Evolutionary conservation across 2,888 invertebrate genomes (phyloP), one percentile per base, ranked within the genome.

Genomic region (Pimpla rufipes): DNA sequence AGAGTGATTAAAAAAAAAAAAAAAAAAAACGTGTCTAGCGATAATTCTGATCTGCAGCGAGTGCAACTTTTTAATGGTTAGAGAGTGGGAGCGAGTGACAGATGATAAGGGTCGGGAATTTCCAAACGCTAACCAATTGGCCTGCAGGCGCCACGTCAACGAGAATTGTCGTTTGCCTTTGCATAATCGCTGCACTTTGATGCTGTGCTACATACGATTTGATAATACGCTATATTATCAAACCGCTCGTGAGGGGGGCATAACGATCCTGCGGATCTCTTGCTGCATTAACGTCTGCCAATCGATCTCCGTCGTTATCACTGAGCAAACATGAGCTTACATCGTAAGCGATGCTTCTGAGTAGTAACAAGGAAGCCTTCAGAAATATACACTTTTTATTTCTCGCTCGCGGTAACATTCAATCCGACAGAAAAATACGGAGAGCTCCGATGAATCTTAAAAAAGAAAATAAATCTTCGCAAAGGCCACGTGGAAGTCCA

Each of bases 341-440:
- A 42, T 10, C 6, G 29, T 10, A 16, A 29, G 11, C 18, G 71
- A 35, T 52, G 40, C n/a, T 80, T 70, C 62, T 50, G 35, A 52
- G 74, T 74, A 42, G 50, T 18, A 68, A 68, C 16, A n/a, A 52
- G 70, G 78, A 78, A 78, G 40, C 62, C 18, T 40, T 50, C 40
- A 35, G 16, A 13, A 18, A 47, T 70, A 70, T 62, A 50, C 37
- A 23, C 62, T 40, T 67, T 47, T 55, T 55, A 40, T 23, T 29
- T 29, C 29, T 29, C 2, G 5, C 29, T 29, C 29, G 5, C 5
- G 16, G 21, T 47, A 4, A 70, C n/a, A 29, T 70, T 10, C 13
- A 6, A 16, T 35, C 16, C 42, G 75, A 64, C 42, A n/a, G 16
- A 62, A 37, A 6, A 8, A 62, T 40, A 11, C 13, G 2, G 23